Conservation (phyloP, 1,140 invertebrate species). For the Drosophila busckii region DNA sequence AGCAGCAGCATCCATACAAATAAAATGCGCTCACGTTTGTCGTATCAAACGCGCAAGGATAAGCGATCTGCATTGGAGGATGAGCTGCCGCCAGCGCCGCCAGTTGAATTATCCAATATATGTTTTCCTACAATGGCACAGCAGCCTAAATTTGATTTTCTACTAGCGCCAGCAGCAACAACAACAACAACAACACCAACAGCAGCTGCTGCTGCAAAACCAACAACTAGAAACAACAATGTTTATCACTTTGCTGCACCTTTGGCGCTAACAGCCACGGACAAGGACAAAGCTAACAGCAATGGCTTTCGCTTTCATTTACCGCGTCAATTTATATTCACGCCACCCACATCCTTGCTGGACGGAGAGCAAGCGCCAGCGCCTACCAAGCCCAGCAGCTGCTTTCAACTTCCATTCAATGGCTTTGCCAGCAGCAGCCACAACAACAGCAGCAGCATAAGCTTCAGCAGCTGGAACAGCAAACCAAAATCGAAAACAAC, state of each 20-base stretch:
- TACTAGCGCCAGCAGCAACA: constrained; percentile 15
- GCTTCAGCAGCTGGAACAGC: background rate
- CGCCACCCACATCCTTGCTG: too few species aligned
- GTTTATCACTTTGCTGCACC: background rate
- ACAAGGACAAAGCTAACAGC: too few species aligned
- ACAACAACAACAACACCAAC: background rate
- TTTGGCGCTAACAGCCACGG: too few species aligned
- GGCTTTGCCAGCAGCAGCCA: background rate
- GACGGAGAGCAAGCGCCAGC: too few species aligned
- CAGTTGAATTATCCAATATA: constrained; percentile 82
- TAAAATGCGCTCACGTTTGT: constrained; percentile 79
- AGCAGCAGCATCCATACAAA: constrained; percentile 62
- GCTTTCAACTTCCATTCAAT: background rate
- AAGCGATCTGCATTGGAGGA: constrained; percentile 8
- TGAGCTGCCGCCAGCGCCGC: constrained; percentile 77
- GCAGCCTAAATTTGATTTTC: constrained; percentile 82
- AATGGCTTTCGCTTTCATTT: background rate
- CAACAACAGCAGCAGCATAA: background rate
- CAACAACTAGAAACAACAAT: too few species aligned
- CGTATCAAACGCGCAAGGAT: constrained; percentile 51
- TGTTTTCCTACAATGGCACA: constrained; percentile 82
- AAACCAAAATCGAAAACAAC: background rate
- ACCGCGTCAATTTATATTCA: too few species aligned
- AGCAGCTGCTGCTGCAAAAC: background rate
- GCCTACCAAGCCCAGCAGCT: background rate